Evolutionary conservation across 2,888 invertebrate species (phyloP), one percentile per base, ranked within the genome.

Genomic region (Pyralis farinalis): DNA sequence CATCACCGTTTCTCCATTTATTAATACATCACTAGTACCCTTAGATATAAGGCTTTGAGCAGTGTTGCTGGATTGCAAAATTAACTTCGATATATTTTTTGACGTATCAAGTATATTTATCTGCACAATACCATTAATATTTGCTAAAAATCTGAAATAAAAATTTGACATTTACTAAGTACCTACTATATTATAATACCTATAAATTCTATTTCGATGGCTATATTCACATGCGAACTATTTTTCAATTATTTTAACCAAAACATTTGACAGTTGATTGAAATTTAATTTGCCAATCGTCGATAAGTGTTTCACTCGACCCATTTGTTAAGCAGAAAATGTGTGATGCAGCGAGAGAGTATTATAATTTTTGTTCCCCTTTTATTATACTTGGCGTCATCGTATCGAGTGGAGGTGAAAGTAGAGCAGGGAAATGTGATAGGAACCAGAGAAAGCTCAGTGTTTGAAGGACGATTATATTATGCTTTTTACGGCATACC

Each of bases 401-500:
- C 10, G 8, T 16, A 21, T 7, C 9, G 54, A 31, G 63, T 85
- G 12, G 52, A 65, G 64, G 76, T 86, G 5, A 67, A 65, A 40
- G 54, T 79, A 7, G 67, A 70, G 42, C 71, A 83, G 52, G 86
- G 87, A 0, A 62, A 44, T 7, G 27, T 87, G 28, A 43, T 72
- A 22, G 87, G 87, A 6, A 55, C 53, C 1, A 63, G 54, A 37
- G 62, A 58, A 45, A 47, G 51, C 0, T 79, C 85, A 0, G 43
- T 84, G 8, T 76, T 83, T 40, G 60, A 73, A 9, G 60, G 60
- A 11, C 73, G 46, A 44, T 27, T 58, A 1, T 85, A 76, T 42
- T 79, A 70, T 46, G 75, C 75, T 0, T 89, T 89, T 53, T 89
- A 86, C 45, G 72, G 77, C 3, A 71, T 89, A 3, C 88, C 88